Evolutionary conservation across 2,797 vertebrate species (phyloP).

Genomic region (Chrosomus eos): DNA sequence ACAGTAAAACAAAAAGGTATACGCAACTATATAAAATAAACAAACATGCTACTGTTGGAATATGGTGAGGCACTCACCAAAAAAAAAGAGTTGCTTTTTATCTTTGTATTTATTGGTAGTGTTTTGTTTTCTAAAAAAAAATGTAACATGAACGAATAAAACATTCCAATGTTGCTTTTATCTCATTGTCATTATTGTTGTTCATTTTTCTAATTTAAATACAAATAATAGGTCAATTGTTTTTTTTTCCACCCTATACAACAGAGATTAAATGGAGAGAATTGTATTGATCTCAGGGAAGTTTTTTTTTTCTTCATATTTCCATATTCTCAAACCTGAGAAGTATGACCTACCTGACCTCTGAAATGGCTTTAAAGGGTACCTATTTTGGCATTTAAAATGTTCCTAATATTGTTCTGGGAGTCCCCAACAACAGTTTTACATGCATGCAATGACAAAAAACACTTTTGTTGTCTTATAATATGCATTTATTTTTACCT

Average conservation of each 20-base stretch:
- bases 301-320: not conserved
- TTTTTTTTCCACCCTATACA: not conserved
- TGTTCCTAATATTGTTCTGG: no score
- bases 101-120: conserved; percentile 83
- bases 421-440: no score
- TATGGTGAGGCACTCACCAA: conserved; percentile 54
- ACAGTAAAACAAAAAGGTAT: conserved; percentile 11
- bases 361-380: not conserved
- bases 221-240: not conserved
- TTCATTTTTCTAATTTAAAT: not conserved
- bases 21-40: conserved; percentile 57
- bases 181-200: conserved; percentile 26
- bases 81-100: conserved; percentile 76
- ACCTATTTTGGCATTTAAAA: no score
- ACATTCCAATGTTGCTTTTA: conserved; percentile 57
- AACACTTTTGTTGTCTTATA: no score
- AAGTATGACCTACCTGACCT: not conserved
- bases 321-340: not conserved
- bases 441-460: no score
- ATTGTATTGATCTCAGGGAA: not conserved
- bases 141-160: conserved; percentile 67
- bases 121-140: conserved; percentile 81
- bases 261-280: not conserved
- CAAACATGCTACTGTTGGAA: conserved; percentile 66
- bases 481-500: no score